Base-by-base conservation (phyloP, 1,140 invertebrate species). In the Zaprionus gabonicus region DNA sequence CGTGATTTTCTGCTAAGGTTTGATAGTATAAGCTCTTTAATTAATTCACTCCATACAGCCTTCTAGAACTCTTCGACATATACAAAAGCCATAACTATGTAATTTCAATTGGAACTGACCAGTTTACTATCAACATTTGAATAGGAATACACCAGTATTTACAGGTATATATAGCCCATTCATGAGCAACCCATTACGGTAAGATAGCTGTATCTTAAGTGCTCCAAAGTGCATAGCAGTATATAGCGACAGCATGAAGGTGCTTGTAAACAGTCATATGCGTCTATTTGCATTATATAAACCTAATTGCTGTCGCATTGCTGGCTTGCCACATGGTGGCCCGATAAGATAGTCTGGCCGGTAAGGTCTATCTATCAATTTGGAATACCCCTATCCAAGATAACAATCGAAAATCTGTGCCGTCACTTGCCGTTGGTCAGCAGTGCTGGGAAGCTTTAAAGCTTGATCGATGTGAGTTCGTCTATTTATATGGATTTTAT, bases 321-420 rank as follows among this genome's bases (percentile, higher is more conserved):
- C 38, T 38, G 25, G 31, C 23, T 59, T 41, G 67, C 58, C 58
- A 63, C 44, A 55, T 64, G 56, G 31, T 56, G 25, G 13, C 34
- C 31, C 60, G 82, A 86, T 85, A 85, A 85, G 82, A 85, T 85
- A 85, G 31, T n/a, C 12, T 17, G 17, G 41, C 20, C 12, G 17
- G 27, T 60, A 55, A 27, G 57, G 46, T 57, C 51, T 44, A 2
- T 49, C n/a, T 55, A 66, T 27, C 27, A 51, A 13, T 23, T 5
- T 13, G 41, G 25, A 59, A 31, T 53, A 87, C 66, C 62, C 31
- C 55, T 51, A 53, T 28, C 41, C 55, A 15, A 69, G 76, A 86
- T 86, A 80, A 73, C 58, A 72, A 83, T 83, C 80, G 49, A 17
- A 67, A 76, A 87, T 85, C 76, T 86, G 71, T 64, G 63, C 75